Evolutionary conservation across 1,140 invertebrate genomes (phyloP), one percentile per base, ranked within the genome.

Genomic region (Scaptomyza graminum): DNA sequence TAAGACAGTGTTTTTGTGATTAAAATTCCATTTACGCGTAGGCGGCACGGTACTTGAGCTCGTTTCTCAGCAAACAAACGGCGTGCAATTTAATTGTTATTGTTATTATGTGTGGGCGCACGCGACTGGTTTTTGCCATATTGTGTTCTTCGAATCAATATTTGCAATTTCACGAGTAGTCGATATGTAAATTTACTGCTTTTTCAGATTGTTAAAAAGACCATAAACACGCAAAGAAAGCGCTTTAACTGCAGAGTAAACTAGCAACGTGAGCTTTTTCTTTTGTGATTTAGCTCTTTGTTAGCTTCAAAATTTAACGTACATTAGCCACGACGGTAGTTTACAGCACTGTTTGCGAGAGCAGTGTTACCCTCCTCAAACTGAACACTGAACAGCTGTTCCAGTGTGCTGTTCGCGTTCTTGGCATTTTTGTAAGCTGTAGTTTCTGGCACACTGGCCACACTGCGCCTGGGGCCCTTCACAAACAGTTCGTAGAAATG

Each of bases 81-180:
- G 39, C 15, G 52, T 12, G 31, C 9, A 11, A 34, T 51, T 12
- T 57, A 12, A n/a, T 15, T 34, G 3, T 16, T 28, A 31, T 13
- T 50, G 8, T 41, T 31, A 34, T n/a, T 56, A 25, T 49, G 61
- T 59, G 62, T 71, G 65, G 64, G 57, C 56, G 57, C 49, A 51
- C 49, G 55, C 49, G 63, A 73, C 49, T 31, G 47, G 56, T 50
- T 65, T 65, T 55, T 37, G 12, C 37, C 51, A 22, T 51, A 39
- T 74, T 43, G 64, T 49, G 51, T 44, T 68, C 62, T 73, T 34
- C 31, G 52, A 69, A 74, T 69, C 66, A 69, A 74, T 74, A 67
- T 55, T 72, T n/a, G 62, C 31, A 41, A 61, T 61, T 60, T 60
- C 43, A 49, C 18, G 51, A 37, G 34, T 56, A 37, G 37, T 54